Conservation (phyloP, 1,140 invertebrate species). For the Ceratina australensis region DNA sequence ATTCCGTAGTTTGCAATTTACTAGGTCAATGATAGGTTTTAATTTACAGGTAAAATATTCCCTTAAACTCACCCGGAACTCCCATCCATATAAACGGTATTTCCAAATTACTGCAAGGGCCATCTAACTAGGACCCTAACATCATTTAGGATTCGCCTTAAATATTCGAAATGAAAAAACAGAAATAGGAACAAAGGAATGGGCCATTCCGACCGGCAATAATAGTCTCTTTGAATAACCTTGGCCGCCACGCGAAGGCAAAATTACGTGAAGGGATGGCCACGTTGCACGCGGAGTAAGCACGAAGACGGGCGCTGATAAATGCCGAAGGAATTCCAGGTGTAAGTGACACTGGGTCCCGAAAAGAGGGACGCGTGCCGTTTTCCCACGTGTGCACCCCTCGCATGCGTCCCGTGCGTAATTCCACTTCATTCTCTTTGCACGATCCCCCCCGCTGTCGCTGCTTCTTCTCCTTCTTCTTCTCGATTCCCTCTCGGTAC, state of each 20-base stretch:
- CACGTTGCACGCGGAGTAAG: not conserved
- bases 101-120: no score
- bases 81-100: no score
- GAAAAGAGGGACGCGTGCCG: conserved; percentile 70
- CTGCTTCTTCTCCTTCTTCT: conserved; percentile 32
- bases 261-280: conserved; percentile 57
- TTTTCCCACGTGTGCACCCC: conserved; percentile 72
- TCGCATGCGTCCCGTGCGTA: conserved; percentile 52
- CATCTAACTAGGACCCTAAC: no score
- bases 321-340: conserved; percentile 64
- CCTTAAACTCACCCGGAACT: no score
- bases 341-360: conserved; percentile 65
- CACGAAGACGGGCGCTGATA: conserved; percentile 43
- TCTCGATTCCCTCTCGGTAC: conserved; percentile 8
- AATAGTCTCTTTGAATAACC: conserved; percentile 43
- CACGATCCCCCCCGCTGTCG: conserved; percentile 40
- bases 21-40: no score
- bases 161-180: no score
- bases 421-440: conserved; percentile 64
- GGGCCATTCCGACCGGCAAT: not conserved
- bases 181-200: not conserved
- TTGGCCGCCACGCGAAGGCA: conserved; percentile 58
- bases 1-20: no score
- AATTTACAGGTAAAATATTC: no score
- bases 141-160: no score